Base-by-base conservation (phyloP, 2,797 vertebrate species). In the Chaetophractus vellerosus region DNA sequence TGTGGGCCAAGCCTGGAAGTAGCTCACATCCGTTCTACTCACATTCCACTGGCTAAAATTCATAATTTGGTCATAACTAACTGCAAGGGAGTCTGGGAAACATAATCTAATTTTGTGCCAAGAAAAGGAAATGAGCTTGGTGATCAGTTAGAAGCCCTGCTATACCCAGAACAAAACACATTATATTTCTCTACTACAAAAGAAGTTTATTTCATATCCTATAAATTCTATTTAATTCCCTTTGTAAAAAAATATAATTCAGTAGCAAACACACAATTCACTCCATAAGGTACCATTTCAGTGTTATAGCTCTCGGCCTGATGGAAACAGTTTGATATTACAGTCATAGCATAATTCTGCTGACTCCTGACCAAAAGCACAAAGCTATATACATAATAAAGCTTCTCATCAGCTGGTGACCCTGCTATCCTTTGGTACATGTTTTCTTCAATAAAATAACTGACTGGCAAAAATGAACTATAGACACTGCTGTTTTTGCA, bases 361-460 rank as follows among this genome's bases (percentile, higher is more conserved):
- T 80, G 78, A 85, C 36, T 96, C 45, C 41, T 36, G 76, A 69
- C 50, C 80, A 63, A 79, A 95, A 85, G 45, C 59, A 16, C 57
- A 50, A 48, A 33, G 16, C 81, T 82, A 88, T 61, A 81, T 50
- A 76, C 23, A 68, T 91, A 95, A 85, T 36, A 87, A 88, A 81
- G 74, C 74, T 76, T 75, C 69, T 90, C 72, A 90, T 92, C 81
- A 91, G 48, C 94, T 96, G 36, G 81, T 83, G 69, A 86, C 81
- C 91, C 31, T 96, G 63, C 93, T 93, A 26, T 88, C 94, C 94
- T 91, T 66, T 28, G 38, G 41, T 90, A 82, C n/a, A 38, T 83
- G 11, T 91, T 91, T 96, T 89, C 68, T 86, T 95, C 72, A 69
- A 36, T 80, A 90, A 84, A 96, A 85, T 90, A 90, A 97, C 71